Evolutionary conservation across 2,888 invertebrate genomes (phyloP).

Genomic region (Drosophila tripunctata): DNA sequence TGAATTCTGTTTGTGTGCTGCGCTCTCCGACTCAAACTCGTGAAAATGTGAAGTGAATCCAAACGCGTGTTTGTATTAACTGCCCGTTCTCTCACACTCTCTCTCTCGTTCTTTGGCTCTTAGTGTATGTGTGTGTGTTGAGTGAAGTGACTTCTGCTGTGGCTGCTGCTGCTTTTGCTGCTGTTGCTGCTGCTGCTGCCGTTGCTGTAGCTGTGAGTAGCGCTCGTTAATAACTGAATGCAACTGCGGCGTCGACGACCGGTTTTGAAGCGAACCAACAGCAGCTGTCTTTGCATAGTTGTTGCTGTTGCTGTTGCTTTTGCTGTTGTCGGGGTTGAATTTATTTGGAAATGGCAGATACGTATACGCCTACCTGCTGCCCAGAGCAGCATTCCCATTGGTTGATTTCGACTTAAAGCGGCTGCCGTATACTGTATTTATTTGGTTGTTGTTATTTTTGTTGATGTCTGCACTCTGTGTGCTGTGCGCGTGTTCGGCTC

Average conservation of each 20-base stretch:
- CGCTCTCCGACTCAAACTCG: slow-evolving; percentile 80
- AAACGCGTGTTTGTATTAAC: slow-evolving; percentile 8
- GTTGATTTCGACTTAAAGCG: slow-evolving; percentile 47
- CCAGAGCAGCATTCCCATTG: slow-evolving; percentile 65
- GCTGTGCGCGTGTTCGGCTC: slow-evolving; percentile 46
- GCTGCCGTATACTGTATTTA: slow-evolving; percentile 53
- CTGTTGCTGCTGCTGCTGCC: slow-evolving; percentile 44
- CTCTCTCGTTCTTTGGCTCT: slow-evolving; percentile 6
- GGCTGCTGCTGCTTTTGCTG: slow-evolving; percentile 53
- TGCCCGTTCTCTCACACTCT: slow-evolving; percentile 14
- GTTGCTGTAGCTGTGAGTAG: slow-evolving; percentile 79
- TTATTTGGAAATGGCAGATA: slow-evolving; percentile 81
- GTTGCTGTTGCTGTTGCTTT: slow-evolving; percentile 23
- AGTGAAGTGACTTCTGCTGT: slow-evolving; percentile 78
- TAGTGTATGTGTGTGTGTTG: slow-evolving; percentile 45
- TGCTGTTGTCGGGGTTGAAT: slow-evolving; percentile 63
- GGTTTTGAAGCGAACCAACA: slow-evolving; percentile 78
- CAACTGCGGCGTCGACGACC: slow-evolving; percentile 81
- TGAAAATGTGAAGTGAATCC: slow-evolving; percentile 58
- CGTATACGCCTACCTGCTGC: slow-evolving; percentile 80
- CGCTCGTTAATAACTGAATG: slow-evolving; percentile 83
- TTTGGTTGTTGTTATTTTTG: slow-evolving; percentile 18
- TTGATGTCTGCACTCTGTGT: slow-evolving; percentile 32
- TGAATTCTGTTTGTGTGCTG: slow-evolving; percentile 68
- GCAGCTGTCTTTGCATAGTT: slow-evolving; percentile 42